These are phyloP conservation scores for Griposia aprilina DNA, from an alignment of 2,888 invertebrate genomes.

Conservation along the genomic window DNA sequence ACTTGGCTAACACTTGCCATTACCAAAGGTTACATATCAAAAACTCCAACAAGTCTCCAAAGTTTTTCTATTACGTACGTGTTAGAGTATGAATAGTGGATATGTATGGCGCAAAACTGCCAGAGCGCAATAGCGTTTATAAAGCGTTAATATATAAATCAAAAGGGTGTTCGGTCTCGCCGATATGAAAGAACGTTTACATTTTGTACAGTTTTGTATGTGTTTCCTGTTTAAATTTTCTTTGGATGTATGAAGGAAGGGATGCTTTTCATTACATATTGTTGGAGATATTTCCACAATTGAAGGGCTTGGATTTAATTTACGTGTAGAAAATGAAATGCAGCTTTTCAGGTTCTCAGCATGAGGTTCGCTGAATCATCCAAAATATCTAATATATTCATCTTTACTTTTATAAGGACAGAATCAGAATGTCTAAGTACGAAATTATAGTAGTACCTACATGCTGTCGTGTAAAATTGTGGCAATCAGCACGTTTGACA, in stretches of 20 bases:
- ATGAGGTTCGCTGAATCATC: too few relatives aligned
- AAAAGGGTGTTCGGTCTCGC: conserved; percentile 57
- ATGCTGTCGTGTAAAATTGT: too few relatives aligned
- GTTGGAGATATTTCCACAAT: neutral
- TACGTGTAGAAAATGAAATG: neutral
- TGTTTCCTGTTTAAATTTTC: conserved; percentile 22
- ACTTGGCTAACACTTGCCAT: neutral
- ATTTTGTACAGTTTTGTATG: conserved; percentile 46
- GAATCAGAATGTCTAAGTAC: too few relatives aligned
- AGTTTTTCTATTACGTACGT: conserved; percentile 61
- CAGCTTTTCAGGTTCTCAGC: neutral
- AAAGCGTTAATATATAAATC: conserved; percentile 76
- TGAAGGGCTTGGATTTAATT: neutral
- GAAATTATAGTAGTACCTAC: too few relatives aligned
- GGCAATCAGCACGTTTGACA: too few relatives aligned
- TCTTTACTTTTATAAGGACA: too few relatives aligned
- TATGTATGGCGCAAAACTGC: conserved; percentile 71
- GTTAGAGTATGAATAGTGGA: conserved; percentile 73
- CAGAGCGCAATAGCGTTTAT: conserved; percentile 71
- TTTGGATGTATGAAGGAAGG: neutral
- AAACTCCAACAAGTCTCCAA: conserved; percentile 59
- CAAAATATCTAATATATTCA: too few relatives aligned
- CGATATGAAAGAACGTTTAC: conserved; percentile 55
- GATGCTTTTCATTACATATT: neutral
- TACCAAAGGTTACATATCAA: conserved; percentile 1